These are phyloP conservation scores for Pollenia griseotomentosa DNA, from an alignment of 2,888 invertebrate species.

Conservation along the genomic window DNA sequence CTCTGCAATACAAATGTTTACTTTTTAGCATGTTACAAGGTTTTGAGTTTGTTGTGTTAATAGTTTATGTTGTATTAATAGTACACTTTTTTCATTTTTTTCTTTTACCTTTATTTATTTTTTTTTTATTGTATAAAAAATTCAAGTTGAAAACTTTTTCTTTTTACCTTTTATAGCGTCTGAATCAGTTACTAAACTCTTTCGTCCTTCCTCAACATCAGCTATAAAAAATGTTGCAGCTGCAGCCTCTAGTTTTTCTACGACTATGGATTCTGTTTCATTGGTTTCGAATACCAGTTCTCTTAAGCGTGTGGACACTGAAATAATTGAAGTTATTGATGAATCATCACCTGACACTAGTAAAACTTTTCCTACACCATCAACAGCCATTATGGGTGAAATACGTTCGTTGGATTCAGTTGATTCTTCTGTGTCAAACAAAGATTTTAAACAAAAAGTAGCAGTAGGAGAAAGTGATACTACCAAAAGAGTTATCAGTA, in stretches of 20 bases:
- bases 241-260: slow-evolving; percentile 76
- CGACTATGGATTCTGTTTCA: slow-evolving; percentile 80
- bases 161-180: slow-evolving; percentile 75
- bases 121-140: slow-evolving; percentile 27
- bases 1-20: slow-evolving; percentile 50
- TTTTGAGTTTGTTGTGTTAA: slow-evolving; percentile 70
- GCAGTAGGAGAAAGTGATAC: slow-evolving; percentile 16
- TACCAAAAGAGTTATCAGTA: slow-evolving; percentile 71
- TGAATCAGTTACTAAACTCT: slow-evolving; percentile 84
- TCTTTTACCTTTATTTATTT: slow-evolving; percentile 18
- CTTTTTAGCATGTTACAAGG: slow-evolving; percentile 62
- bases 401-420: slow-evolving; percentile 69
- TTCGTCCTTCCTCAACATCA: slow-evolving; percentile 81
- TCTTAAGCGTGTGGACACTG: slow-evolving; percentile 77
- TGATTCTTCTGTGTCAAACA: slow-evolving; percentile 69
- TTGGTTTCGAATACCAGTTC: slow-evolving; percentile 82
- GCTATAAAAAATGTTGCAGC: slow-evolving; percentile 78
- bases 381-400: slow-evolving; percentile 71
- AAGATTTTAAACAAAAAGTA: slow-evolving; percentile 43
- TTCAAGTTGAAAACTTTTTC: slow-evolving; percentile 56
- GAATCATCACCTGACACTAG: slow-evolving; percentile 70
- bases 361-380: slow-evolving; percentile 72
- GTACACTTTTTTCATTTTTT: slow-evolving; percentile 13
- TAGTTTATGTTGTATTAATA: slow-evolving; percentile 68
- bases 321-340: slow-evolving; percentile 66